Evolutionary conservation across 2,888 invertebrate species (phyloP), one percentile per base, ranked within the genome.

Genomic region (Thereva nobilitata): DNA sequence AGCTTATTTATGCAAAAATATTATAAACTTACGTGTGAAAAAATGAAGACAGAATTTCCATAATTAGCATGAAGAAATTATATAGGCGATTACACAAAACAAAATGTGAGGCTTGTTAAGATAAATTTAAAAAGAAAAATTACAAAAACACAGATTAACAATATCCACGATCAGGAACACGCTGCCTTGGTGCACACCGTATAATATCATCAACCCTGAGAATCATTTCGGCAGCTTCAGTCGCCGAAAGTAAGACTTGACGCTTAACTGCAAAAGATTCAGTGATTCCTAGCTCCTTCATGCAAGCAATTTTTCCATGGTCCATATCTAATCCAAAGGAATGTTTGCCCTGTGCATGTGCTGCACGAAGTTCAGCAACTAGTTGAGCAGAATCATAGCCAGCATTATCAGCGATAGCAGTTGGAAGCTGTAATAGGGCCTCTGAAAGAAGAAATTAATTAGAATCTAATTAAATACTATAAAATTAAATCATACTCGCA

Each of bases 161-260:
- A 67, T 78, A 78, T 73, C 93, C 90, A 75, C 90, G 88, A 80
- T 97, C 97, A 69, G 90, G 91, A 0, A 88, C 89, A 70, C 97
- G 89, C 76, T 88, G 89, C 71, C 95, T 87, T 6, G 95, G 95
- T 40, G 95, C 95, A 7, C 95, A 87, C 80, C 90, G 93, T 70
- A 99, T 90, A 73, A 99, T 99, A 82, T 96, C 90, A 82, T 99
- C 99, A 1, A 99, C 99, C 65, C 99, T 89, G 23, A 99, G 85
- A 75, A 99, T 98, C 93, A 99, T 96, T 83, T 99, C 98, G 0
- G 98, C 97, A 0, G 98, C 98, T 82, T 99, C 99, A 0, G 95
- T 83, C 0, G 97, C 99, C 5, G 97, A 95, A 69, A 95, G 77
- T 64, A 99, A 83, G 56, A 99, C 96, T 81, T 98, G 97, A 41